These are phyloP conservation scores for Tiaroga cobitis DNA, from an alignment of 2,797 vertebrate genomes.

Conservation along the genomic window DNA sequence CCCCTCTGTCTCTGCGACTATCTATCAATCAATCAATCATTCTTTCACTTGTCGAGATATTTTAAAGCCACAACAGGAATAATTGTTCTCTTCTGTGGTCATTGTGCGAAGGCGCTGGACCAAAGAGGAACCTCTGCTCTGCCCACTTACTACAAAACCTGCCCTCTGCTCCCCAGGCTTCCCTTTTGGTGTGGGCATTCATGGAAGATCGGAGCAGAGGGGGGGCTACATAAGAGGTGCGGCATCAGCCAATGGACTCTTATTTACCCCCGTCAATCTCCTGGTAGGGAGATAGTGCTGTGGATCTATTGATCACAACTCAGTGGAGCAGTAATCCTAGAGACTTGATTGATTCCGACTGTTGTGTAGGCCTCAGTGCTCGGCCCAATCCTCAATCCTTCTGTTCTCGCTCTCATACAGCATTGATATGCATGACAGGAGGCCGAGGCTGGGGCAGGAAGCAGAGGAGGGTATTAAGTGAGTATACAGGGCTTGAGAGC, in stretches of 20 bases:
- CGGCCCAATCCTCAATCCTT: constrained; percentile 73
- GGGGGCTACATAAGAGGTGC: constrained; percentile 59
- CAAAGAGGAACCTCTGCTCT: constrained; percentile 73
- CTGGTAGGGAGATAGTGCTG: constrained; percentile 78
- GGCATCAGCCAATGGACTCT: constrained; percentile 75
- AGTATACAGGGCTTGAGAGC: constrained; percentile 71
- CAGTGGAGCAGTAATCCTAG: constrained; percentile 82
- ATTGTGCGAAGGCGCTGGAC: constrained; percentile 79
- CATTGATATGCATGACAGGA: constrained; percentile 82
- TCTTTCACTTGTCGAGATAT: constrained; percentile 19
- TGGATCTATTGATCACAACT: constrained; percentile 87
- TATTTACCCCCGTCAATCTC: constrained; percentile 82
- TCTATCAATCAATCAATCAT: constrained; percentile 11
- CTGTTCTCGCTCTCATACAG: constrained; percentile 70
- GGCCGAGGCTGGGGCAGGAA: constrained; percentile 68
- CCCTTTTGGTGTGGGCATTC: constrained; percentile 61
- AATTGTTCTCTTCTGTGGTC: constrained; percentile 60
- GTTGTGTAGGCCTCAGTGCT: constrained; percentile 79
- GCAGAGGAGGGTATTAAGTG: constrained; percentile 71
- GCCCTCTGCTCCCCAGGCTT: constrained; percentile 70
- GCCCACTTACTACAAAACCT: constrained; percentile 68
- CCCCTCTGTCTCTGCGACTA: constrained; percentile 18
- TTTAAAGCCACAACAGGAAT: constrained; percentile 6
- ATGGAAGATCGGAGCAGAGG: constrained; percentile 44
- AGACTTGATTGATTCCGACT: constrained; percentile 84